A percentile compares a stretch with the other conserved stretches of the same genome.
phyloP scores from a whole-genome alignment of 2,113 vertebrate species.

The Hystrix brachyura region DNA sequence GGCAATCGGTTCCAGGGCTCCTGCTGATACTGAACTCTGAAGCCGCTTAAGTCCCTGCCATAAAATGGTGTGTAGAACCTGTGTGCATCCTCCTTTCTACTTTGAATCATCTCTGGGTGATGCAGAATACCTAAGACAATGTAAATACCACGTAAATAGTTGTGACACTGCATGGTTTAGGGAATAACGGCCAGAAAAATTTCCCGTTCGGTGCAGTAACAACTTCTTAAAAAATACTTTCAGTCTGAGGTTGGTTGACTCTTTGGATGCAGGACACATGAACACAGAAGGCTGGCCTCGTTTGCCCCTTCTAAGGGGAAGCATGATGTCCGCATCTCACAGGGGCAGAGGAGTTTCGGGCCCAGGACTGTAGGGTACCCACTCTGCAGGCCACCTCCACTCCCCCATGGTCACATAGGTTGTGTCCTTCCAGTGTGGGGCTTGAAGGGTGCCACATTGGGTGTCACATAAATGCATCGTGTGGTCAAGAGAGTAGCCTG shows the following conservation, averaged over 20 bases:
- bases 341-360: too few species aligned
- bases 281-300: too few species aligned
- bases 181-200: not conserved
- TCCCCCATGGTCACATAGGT: too few species aligned
- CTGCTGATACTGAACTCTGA: too few species aligned
- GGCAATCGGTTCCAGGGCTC: not conserved
- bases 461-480: not conserved
- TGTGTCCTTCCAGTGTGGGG: not conserved
- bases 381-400: not conserved
- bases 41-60: not conserved
- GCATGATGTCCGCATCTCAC: too few species aligned
- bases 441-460: rapidly evolving
- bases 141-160: not conserved
- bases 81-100: rapidly evolving
- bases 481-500: too few species aligned
- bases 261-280: not conserved
- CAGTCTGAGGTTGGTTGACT: too few species aligned
- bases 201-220: not conserved
- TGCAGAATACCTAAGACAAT: not conserved
- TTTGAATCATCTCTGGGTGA: not conserved
- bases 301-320: not conserved
- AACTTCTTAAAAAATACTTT: not conserved
- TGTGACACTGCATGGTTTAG: not conserved
- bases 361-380: not conserved
- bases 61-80: not conserved